Percentiles rank a stretch among this genome's conserved stretches.
Evolutionary conservation across 2,113 vertebrate species (phyloP).

Genomic region (Heterotis niloticus): DNA sequence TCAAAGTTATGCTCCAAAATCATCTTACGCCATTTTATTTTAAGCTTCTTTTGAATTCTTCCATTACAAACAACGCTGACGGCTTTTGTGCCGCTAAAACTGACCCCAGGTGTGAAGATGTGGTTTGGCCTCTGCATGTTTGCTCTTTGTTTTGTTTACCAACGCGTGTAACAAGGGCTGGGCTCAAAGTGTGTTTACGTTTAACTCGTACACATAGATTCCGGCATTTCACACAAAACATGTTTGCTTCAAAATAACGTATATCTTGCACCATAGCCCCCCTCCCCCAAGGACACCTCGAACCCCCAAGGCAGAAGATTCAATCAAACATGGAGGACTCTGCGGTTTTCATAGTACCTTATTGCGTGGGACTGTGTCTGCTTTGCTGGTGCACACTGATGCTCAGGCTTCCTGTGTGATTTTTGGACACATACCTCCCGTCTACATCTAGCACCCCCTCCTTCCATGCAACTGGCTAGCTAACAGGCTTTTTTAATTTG

Average conservation of each 20-base stretch:
- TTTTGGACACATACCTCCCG: slow-evolving; percentile 41
- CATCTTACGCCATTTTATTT: no score
- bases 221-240: neutral
- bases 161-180: neutral
- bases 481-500: no score
- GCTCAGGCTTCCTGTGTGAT: slow-evolving; percentile 60
- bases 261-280: neutral
- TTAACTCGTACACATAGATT: neutral
- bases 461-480: neutral
- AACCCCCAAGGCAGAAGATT: neutral
- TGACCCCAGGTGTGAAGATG: no score
- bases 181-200: neutral
- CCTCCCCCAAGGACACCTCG: neutral
- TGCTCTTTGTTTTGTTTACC: neutral
- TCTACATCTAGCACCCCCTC: neutral
- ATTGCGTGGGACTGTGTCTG: slow-evolving; percentile 46
- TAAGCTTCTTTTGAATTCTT: no score
- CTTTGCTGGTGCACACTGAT: slow-evolving; percentile 44
- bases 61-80: no score
- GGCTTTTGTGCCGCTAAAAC: no score
- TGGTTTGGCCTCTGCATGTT: neutral
- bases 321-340: neutral
- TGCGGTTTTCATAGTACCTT: slow-evolving; percentile 30
- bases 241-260: neutral
- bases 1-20: no score